Base-by-base conservation (phyloP, 2,113 vertebrate species). In the Acanthochromis polyacanthus region DNA sequence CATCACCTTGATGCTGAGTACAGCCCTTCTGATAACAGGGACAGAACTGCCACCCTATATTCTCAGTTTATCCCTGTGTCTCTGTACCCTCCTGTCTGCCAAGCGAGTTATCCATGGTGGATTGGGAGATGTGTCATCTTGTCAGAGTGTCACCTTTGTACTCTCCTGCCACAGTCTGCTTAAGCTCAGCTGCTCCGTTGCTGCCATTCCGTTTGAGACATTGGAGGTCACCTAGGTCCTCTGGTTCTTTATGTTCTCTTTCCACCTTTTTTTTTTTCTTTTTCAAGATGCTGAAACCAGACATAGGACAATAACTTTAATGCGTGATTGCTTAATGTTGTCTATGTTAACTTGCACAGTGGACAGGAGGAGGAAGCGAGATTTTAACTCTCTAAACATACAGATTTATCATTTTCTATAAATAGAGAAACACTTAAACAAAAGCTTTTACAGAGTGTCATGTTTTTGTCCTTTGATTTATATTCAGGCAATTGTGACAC, bases 121-220 rank as follows among this genome's bases (percentile, higher is more conserved):
- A 81, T 82, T 68, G 85, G 81, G 59, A 85, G 73, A 82, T 58
- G 80, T 80, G 85, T 80, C 52, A 67, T 76, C 78, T 63, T 78
- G 75, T 86, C 67, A 64, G 20, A 62, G 46, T 19, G 69, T 80
- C 80, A 78, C 67, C 80, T 81, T 43, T 58, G 60, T 69, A 52
- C 87, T 67, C 46, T 75, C 28, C n/a, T 51, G 77, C 60, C 70
- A 72, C 72, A 60, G 50, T 60, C 69, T 48, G 75, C 68, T 71
- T 46, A 36, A 58, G 75, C 78, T 75, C 69, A 53, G 15, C 57
- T 22, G 32, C 43, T 69, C 57, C 43, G 5, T 56, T n/a, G 8
- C 60, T 66, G n/a, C 67, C 60, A 28, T 51, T 59, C 23, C 72
- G 51, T 66, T 0, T 56, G 56, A 70, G 40, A 61, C 36, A 11